Base-by-base conservation (phyloP, 1,140 invertebrate species). In the Idris sp. region DNA sequence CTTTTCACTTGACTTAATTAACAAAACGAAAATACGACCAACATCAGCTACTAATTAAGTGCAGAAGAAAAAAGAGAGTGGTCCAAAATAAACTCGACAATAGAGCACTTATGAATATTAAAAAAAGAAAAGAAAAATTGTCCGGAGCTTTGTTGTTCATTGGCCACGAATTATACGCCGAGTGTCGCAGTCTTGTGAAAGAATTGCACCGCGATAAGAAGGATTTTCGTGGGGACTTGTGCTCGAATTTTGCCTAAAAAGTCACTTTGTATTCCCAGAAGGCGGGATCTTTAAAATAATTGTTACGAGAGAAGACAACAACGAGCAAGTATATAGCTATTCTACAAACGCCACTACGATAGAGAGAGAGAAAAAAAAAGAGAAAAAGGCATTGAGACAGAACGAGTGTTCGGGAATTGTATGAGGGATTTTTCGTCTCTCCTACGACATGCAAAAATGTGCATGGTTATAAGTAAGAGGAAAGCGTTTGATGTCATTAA, bases 241-340 rank as follows among this genome's bases (percentile, higher is more conserved):
- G 19, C 59, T 53, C 43, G 69, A 79, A 85, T 85, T 86, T 84
- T 79, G n/a, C 77, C 51, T 85, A 85, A 85, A 78, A 82, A 78
- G 56, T 76, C 58, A 84, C 81, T 86, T 85, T 83, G 82, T 85
- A 85, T 85, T 84, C 85, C 56, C 44, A 38, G 46, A 64, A 31
- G 74, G 40, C 38, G 40, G 69, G 72, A 80, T 83, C 62, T 84
- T 85, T 81, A 80, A 83, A 83, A 83, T 85, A 85, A 86, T 86
- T 81, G 81, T 82, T 84, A 81, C 43, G 26, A 28, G 13, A 11
- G 0, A n/a, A 7, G n/a, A n/a, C n/a, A n/a, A n/a, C n/a, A n/a
- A n/a, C n/a, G n/a, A n/a, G n/a, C n/a, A n/a, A n/a, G n/a, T n/a
- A n/a, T n/a, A n/a, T n/a, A n/a, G n/a, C n/a, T n/a, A n/a, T n/a